Base-by-base conservation (phyloP, 2,113 vertebrate genomes). In the Leuciscus idus region DNA sequence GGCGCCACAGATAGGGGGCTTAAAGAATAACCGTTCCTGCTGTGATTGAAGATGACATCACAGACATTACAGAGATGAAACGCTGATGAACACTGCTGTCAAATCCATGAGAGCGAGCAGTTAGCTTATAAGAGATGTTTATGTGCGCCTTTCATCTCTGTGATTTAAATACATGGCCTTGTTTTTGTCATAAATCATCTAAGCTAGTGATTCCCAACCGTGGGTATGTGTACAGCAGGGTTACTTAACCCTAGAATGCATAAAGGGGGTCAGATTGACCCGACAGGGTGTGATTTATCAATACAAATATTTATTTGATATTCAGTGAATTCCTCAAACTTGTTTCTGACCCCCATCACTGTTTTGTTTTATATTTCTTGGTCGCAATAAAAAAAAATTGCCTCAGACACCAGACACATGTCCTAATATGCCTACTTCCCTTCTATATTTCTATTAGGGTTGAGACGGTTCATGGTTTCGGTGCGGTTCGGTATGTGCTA, bases 1-100 rank as follows among this genome's bases (percentile, higher is more conserved):
- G 59, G 61, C 23, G 1, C 1, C 23, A 15, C 8, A 36, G n/a
- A 68, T 6, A 4, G 43, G 6, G 64, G 64, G 39, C 46, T 1
- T 39, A 11, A 36, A 66, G 2, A 70, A 36, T 55, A 79, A 55
- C 75, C 68, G 2, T 50, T n/a, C 46, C 19, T 26, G 79, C n/a
- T 70, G 28, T 36, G 62, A 70, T 55, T 66, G 48, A 70, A 70
- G 64, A 82, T 82, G 61, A 82, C 80, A 52, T 68, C 80, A 82
- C 43, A 82, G 46, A 33, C 11, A 52, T 52, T 70, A 23, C 17
- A 55, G 17, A 70, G 81, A 83, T 83, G 46, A 70, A 83, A 83
- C 28, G 46, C 81, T 50, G 64, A 66, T 83, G 81, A 52, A 70
- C 64, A 70, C 70, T 70, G 59, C 79, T 48, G 79, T 81, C 59